These are phyloP conservation scores for Melitaea cinxia DNA, from an alignment of 1,140 invertebrate genomes.

Conservation along the genomic window DNA sequence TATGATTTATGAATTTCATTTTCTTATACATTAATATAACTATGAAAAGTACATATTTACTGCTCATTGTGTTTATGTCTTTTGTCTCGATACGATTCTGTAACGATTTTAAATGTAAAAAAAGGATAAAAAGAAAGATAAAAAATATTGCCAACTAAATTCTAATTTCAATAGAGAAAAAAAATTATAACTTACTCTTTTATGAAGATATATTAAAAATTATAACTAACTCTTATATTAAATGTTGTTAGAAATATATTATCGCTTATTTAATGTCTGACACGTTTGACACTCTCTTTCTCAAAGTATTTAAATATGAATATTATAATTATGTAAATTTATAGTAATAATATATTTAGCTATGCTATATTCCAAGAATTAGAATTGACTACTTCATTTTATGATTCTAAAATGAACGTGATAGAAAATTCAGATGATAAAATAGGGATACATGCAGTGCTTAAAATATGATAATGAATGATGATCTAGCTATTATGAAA, in stretches of 20 bases:
- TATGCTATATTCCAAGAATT: constrained; percentile 57
- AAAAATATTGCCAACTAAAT: not conserved
- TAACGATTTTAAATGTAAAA: not conserved
- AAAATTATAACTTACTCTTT: not conserved
- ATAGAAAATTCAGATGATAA: constrained; percentile 20
- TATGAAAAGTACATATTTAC: constrained; percentile 10
- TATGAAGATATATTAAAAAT: no score
- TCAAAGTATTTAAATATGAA: not conserved
- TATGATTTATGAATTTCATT: constrained; percentile 56
- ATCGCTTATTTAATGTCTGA: not conserved
- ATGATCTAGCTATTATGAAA: constrained; percentile 22
- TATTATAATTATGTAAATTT: not conserved
- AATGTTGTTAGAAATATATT: no score
- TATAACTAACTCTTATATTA: no score
- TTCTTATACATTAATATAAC: constrained; percentile 20
- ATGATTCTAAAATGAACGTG: constrained; percentile 20
- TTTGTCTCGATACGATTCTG: not conserved
- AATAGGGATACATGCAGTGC: constrained; percentile 20
- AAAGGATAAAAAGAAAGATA: not conserved
- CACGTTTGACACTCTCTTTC: not conserved
- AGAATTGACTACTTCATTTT: constrained; percentile 65
- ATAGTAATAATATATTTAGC: constrained; percentile 43
- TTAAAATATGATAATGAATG: constrained; percentile 22
- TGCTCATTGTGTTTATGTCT: not conserved
- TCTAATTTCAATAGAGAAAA: not conserved